Percentiles rank a stretch among this genome's conserved stretches.
Evolutionary conservation across 2,113 vertebrate species (phyloP).

Genomic region (Herpetotheres cachinnans): DNA sequence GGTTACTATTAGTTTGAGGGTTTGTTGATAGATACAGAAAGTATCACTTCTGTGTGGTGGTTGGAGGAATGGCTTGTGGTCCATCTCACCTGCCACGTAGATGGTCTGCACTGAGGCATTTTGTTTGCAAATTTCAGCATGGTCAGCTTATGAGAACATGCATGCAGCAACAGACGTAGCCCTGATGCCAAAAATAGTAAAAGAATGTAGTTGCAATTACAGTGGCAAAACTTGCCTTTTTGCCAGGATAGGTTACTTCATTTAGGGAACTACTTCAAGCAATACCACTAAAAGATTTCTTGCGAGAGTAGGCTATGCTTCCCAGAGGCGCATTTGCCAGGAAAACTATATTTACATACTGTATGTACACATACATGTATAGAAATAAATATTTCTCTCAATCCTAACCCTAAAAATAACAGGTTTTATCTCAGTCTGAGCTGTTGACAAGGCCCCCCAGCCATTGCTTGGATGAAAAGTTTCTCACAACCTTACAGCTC

Average conservation of each 20-base stretch:
- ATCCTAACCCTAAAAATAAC: background rate
- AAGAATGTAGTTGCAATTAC: background rate
- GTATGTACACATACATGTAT: background rate
- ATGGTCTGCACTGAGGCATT: background rate
- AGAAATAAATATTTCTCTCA: background rate
- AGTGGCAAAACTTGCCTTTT: background rate
- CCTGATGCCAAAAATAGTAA: background rate
- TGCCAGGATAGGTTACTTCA: background rate
- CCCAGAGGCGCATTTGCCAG: background rate
- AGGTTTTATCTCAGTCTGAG: background rate
- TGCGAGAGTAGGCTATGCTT: background rate
- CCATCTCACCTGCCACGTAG: background rate
- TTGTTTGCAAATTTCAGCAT: background rate
- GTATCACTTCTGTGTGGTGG: background rate
- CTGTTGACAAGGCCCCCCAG: background rate
- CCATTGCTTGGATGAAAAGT: background rate
- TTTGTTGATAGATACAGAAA: background rate
- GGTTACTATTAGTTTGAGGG: background rate
- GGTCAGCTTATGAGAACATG: background rate
- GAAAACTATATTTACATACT: background rate
- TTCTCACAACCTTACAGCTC: background rate
- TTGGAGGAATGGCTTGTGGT: background rate
- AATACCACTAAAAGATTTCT: background rate
- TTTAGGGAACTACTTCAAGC: background rate
- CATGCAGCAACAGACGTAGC: rapidly evolving